These are phyloP conservation scores for Folsomia manolachei DNA, from an alignment of 2,888 invertebrate genomes.

Conservation along the genomic window DNA sequence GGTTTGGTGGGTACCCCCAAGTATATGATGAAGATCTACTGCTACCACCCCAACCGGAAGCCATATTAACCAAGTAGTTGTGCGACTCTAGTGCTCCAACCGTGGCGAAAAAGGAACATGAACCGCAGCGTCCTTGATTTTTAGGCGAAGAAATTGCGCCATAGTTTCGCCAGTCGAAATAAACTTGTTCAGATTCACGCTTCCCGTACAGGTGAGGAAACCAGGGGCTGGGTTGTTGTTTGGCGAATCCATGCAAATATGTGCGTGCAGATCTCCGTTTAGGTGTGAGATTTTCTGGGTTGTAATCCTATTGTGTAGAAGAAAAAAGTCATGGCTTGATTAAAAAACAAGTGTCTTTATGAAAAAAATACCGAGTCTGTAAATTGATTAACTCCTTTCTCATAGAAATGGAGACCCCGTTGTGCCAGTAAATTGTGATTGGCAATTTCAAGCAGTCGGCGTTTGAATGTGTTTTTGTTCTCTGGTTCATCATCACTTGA, in stretches of 20 bases:
- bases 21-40: background rate
- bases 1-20: background rate
- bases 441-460: background rate
- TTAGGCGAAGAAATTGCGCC: background rate
- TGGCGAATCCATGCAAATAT: no score
- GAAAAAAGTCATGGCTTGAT: no score
- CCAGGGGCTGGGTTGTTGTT: background rate
- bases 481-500: background rate
- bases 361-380: background rate
- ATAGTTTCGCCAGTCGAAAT: background rate
- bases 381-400: background rate
- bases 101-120: background rate
- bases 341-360: no score
- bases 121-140: background rate
- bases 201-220: background rate
- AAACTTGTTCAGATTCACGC: background rate
- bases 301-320: no score
- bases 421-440: background rate
- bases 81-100: background rate
- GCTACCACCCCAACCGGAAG: background rate
- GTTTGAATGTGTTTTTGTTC: background rate
- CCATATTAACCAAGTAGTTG: background rate
- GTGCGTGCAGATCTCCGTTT: no score
- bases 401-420: background rate
- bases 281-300: no score